These are phyloP conservation scores for Lycophotia porphyrea DNA, from an alignment of 2,888 invertebrate species.

Conservation along the genomic window DNA sequence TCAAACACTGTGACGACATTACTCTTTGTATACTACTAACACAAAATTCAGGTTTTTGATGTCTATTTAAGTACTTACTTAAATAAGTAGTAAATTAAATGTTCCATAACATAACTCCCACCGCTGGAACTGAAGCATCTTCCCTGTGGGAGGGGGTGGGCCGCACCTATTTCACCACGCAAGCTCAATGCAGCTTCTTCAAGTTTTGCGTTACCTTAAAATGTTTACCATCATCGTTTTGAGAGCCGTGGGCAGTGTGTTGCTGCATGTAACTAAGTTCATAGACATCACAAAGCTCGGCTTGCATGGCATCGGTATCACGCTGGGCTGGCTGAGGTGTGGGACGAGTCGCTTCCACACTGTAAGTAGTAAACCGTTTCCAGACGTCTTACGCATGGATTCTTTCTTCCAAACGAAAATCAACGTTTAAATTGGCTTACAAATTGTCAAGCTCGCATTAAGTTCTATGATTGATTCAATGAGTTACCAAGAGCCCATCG, in stretches of 20 bases:
- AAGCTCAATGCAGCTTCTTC: neutral
- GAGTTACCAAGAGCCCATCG: neutral
- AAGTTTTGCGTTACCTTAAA: neutral
- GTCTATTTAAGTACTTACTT: neutral
- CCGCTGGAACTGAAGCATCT: neutral
- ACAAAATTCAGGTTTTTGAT: neutral
- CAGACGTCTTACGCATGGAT: neutral
- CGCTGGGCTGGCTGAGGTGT: too few species aligned
- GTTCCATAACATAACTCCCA: neutral
- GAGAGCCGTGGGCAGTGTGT: neutral
- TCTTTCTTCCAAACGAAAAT: neutral
- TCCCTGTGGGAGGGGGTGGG: neutral
- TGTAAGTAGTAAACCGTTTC: neutral
- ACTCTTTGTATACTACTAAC: neutral
- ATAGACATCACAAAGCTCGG: neutral
- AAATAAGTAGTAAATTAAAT: neutral
- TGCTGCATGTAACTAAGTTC: neutral
- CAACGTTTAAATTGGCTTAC: neutral
- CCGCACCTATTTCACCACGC: neutral
- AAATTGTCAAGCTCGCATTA: neutral
- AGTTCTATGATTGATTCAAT: neutral
- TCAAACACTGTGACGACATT: slow-evolving; percentile 9
- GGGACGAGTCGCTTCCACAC: too few species aligned
- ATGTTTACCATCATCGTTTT: neutral
- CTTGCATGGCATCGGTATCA: neutral